Conservation (phyloP, 1,140 invertebrate species). For the Drosophila takahashii region DNA sequence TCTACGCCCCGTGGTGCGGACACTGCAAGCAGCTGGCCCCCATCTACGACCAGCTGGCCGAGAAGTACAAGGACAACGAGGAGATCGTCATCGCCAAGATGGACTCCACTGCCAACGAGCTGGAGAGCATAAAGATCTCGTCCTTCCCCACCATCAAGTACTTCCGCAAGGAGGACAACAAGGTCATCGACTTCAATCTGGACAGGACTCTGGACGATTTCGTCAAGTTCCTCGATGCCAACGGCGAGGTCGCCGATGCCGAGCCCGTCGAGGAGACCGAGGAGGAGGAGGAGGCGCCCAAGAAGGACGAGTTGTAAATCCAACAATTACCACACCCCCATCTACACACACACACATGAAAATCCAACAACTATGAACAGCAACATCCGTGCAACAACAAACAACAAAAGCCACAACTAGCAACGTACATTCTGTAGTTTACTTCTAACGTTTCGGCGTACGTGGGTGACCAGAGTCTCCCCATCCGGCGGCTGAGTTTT, state of each 20-base stretch:
- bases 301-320: constrained; percentile 83
- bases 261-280: constrained; percentile 67
- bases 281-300: constrained; percentile 77
- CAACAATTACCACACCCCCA: constrained; percentile 45
- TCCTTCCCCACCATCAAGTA: constrained; percentile 99
- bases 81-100: constrained; percentile 98
- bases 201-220: constrained; percentile 97
- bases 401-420: constrained; percentile 64
- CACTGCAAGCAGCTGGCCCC: constrained; percentile 98
- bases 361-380: constrained; percentile 60
- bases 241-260: constrained; percentile 73
- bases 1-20: constrained; percentile 99
- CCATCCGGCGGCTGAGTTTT: constrained; percentile 61
- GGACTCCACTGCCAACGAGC: constrained; percentile 98
- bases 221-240: constrained; percentile 94
- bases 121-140: constrained; percentile 97
- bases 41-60: constrained; percentile 93
- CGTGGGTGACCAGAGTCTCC: constrained; percentile 39
- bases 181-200: constrained; percentile 97
- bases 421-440: constrained; percentile 83
- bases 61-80: constrained; percentile 93
- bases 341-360: constrained; percentile 36
- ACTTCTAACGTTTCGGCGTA: constrained; percentile 43
- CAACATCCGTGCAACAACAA: constrained; percentile 57
- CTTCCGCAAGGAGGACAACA: constrained; percentile 96